Percentiles rank a stretch among this genome's conserved stretches.
These are phyloP conservation scores for Stenolophus ochropezus DNA, from an alignment of 2,888 invertebrate genomes.

Conservation along the genomic window DNA sequence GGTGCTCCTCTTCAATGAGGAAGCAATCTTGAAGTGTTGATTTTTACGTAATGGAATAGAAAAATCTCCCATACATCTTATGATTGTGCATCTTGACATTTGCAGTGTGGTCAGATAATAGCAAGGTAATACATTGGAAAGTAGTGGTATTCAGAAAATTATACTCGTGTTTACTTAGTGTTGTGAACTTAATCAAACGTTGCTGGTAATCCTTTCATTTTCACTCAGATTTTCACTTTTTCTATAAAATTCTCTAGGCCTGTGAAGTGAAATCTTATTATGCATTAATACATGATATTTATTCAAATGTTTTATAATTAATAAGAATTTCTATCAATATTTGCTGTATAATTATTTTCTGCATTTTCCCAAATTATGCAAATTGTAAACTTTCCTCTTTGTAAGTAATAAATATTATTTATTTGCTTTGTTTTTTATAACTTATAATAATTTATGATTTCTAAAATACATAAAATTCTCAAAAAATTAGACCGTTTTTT, in stretches of 20 bases:
- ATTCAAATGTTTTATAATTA: constrained; percentile 38
- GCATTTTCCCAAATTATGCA: constrained; percentile 29
- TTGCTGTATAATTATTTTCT: constrained; percentile 12
- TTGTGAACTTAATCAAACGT: constrained; percentile 10
- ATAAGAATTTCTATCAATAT: constrained; percentile 39
- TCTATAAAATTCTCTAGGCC: constrained; percentile 47
- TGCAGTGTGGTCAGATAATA: constrained; percentile 4
- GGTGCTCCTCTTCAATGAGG: constrained; percentile 23
- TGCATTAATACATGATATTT: constrained; percentile 37
- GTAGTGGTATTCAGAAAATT: constrained; percentile 43
- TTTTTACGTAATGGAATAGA: constrained; percentile 4
- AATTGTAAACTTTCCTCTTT: constrained; percentile 4
- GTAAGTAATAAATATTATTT: background rate
- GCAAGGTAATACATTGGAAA: constrained; percentile 35
- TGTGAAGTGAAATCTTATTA: constrained; percentile 48
- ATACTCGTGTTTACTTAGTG: constrained; percentile 24
- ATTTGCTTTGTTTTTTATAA: background rate
- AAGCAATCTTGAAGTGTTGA: constrained; percentile 11
- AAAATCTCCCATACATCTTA: constrained; percentile 9
- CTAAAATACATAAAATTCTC: constrained; percentile 7
- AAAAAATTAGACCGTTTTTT: too few relatives aligned
- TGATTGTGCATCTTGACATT: constrained; percentile 37
- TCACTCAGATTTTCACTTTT: constrained; percentile 46
- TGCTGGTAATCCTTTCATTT: constrained; percentile 46
- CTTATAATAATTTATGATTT: constrained; percentile 2